Conservation (phyloP, 2,797 vertebrate species). For the Chrosomus eos region DNA sequence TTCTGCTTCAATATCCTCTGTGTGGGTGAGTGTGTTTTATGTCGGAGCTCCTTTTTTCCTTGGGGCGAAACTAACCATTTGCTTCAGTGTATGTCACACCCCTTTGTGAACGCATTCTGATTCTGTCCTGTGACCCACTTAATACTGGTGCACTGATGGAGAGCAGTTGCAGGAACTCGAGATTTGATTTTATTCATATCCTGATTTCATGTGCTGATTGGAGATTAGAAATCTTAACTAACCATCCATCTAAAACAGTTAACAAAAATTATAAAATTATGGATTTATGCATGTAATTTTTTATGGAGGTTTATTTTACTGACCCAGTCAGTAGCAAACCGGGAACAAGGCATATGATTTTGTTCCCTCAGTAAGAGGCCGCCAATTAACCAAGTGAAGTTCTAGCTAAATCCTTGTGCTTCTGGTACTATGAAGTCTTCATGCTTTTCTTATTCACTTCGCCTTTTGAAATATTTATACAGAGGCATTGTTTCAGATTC, state of each 20-base stretch:
- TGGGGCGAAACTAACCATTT: constrained; percentile 55
- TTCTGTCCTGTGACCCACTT: constrained; percentile 51
- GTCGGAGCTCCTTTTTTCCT: constrained; percentile 41
- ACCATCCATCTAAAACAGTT: neutral
- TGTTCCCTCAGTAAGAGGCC: neutral
- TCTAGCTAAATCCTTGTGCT: neutral
- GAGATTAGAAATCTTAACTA: neutral
- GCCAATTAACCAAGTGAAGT: neutral
- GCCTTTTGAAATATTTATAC: neutral
- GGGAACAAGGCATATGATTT: neutral
- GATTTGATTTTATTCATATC: constrained; percentile 12
- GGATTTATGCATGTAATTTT: neutral
- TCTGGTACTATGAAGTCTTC: neutral
- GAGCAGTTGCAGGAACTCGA: constrained; percentile 31
- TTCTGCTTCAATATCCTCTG: constrained; percentile 99
- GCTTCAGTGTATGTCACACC: constrained; percentile 58
- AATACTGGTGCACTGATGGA: constrained; percentile 40
- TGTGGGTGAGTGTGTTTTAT: constrained; percentile 91
- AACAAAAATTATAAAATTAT: neutral
- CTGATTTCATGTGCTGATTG: neutral
- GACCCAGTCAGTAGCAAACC: no score
- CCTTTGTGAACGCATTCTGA: constrained; percentile 56
- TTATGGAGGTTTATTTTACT: no score
- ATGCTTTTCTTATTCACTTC: neutral
- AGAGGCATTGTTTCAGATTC: neutral